Base-by-base conservation (phyloP, 2,888 invertebrate species). In the Parnassius glacialis region DNA sequence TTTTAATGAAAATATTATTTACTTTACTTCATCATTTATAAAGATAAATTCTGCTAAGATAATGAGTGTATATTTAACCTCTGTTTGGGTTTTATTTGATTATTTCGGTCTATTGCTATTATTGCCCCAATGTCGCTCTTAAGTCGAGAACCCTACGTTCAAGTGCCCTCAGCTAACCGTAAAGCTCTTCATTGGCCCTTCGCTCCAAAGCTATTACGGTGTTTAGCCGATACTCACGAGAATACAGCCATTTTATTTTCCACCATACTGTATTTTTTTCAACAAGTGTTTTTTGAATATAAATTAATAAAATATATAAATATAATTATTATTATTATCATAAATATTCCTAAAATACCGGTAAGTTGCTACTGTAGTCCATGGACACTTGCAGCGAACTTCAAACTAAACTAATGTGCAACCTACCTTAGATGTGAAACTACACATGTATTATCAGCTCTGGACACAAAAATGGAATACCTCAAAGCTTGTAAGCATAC, bases 21-120 rank as follows among this genome's bases (percentile, higher is more conserved):
- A n/a, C 9, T 48, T 11, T n/a, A n/a, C n/a, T 48, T n/a, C 2
- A 5, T n/a, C 3, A n/a, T 48, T n/a, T n/a, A 48, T 48, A 48
- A 13, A 48, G 12, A 44, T 10, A 44, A 12, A 3, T 44, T 44
- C 25, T 20, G 11, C 12, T 12, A 11, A 34, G 12, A 34, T 5
- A 20, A 51, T 16, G 16, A 48, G 41, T 10, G 16, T 25, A 3
- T 25, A 25, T 25, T 25, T 25, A 25, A 25, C 25, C 25, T 13
- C 42, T 51, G 45, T 52, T 54, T 59, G 57, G 59, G 53, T 52
- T 52, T 47, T 56, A 53, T 42, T 61, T 59, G 57, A 62, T 61
- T 62, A 65, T 59, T 71, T 69, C 67, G 69, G 64, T 62, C 63
- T 67, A 65, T 68, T 67, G 66, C 64, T 62, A 66, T 67, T 66